Evolutionary conservation across 2,797 vertebrate species (phyloP).

Genomic region (Danio kyathit): DNA sequence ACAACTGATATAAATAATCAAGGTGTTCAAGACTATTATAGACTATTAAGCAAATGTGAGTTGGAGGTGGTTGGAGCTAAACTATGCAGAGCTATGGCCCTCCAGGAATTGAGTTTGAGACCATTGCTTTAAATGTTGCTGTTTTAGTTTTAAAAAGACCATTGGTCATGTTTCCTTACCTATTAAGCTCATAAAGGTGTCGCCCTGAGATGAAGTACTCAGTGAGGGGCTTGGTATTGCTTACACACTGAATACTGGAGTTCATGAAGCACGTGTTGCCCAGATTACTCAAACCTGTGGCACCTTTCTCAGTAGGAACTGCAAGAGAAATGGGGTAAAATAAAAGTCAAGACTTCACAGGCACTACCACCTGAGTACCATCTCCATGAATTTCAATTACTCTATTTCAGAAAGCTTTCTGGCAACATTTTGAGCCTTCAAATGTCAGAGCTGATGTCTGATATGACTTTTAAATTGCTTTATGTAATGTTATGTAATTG

Average conservation of each 20-base stretch:
- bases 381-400: constrained; percentile 10
- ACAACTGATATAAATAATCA: too few relatives aligned
- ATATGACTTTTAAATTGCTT: constrained; percentile 24
- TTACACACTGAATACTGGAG: constrained; percentile 99
- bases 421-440: constrained; percentile 8
- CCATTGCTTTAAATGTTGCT: too few relatives aligned
- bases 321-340: constrained; percentile 4
- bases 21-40: too few relatives aligned
- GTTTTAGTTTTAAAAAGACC: not conserved
- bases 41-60: too few relatives aligned
- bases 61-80: too few relatives aligned
- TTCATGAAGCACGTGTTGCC: constrained; percentile 99
- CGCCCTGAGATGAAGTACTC: constrained; percentile 97
- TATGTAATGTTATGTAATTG: not conserved
- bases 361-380: not conserved
- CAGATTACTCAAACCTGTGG: constrained; percentile 97
- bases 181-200: constrained; percentile 98
- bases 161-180: constrained; percentile 73
- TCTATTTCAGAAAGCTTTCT: not conserved
- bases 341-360: not conserved
- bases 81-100: too few relatives aligned
- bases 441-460: constrained; percentile 30
- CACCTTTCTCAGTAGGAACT: constrained; percentile 99
- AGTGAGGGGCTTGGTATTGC: constrained; percentile 96
- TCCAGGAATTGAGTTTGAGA: too few relatives aligned